Evolutionary conservation across 64 coral and sea anemone genomes (phyloP).

Genomic region (Exaiptasia diaphana): DNA sequence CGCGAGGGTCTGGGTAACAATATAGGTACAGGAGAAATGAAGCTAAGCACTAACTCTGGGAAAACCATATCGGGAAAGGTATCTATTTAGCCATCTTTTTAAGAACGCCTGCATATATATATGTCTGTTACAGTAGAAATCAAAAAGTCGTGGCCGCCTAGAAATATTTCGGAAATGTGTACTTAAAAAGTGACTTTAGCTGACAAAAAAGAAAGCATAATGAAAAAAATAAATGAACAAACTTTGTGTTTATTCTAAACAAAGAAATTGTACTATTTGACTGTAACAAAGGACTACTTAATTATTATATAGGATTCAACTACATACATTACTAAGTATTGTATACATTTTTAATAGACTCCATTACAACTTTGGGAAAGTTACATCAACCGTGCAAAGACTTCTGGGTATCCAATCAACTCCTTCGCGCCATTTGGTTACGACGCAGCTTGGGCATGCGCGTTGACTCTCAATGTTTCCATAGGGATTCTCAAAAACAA

Average conservation of each 20-base stretch:
- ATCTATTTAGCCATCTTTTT: background rate
- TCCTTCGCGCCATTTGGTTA: constrained; percentile 55
- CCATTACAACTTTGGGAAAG: constrained; percentile 18
- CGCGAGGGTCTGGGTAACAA: constrained; percentile 61
- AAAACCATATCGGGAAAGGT: constrained; percentile 47
- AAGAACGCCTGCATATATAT: background rate
- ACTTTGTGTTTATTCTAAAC: too few relatives aligned
- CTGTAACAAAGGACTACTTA: too few relatives aligned
- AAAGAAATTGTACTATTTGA: too few relatives aligned
- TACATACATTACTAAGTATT: background rate
- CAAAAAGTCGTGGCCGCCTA: too few relatives aligned
- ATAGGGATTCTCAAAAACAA: background rate
- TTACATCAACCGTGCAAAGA: constrained; percentile 12
- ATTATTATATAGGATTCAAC: too few relatives aligned
- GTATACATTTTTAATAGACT: constrained; percentile 13
- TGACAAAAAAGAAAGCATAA: too few relatives aligned
- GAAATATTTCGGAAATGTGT: too few relatives aligned
- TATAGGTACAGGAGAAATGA: constrained; percentile 61
- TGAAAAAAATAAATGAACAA: too few relatives aligned
- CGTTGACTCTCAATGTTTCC: constrained; percentile 48
- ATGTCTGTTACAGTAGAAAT: background rate
- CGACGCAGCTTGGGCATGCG: constrained; percentile 68
- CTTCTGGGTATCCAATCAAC: constrained; percentile 41
- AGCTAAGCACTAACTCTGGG: constrained; percentile 36
- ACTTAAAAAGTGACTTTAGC: too few relatives aligned